Conservation (phyloP, 2,888 invertebrate species). For the Invenusta paracnida region DNA sequence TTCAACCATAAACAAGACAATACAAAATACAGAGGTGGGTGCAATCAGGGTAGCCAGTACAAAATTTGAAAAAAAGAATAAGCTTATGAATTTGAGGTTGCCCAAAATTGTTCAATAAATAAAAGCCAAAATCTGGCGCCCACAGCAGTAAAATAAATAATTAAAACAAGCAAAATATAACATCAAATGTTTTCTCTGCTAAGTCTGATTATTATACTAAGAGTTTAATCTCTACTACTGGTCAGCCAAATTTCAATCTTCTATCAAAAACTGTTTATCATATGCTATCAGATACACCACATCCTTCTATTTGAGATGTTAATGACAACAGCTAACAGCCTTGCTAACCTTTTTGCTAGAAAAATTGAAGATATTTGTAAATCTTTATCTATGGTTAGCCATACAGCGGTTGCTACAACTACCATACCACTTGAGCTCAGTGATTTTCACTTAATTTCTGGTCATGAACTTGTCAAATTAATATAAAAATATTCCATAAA, state of each 20-base stretch:
- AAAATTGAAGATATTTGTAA: neutral
- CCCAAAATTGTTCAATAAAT: too few relatives aligned
- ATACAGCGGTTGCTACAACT: neutral
- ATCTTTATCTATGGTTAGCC: slow-evolving; percentile 8
- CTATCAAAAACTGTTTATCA: slow-evolving; percentile 11
- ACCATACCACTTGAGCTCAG: neutral
- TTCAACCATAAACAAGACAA: too few relatives aligned
- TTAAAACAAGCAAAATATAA: too few relatives aligned
- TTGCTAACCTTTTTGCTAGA: neutral
- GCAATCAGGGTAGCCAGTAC: too few relatives aligned
- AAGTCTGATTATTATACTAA: slow-evolving; percentile 20
- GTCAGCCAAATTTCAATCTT: neutral
- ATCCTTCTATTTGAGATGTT: slow-evolving; percentile 1
- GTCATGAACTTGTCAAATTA: neutral
- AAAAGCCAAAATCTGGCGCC: too few relatives aligned
- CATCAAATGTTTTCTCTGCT: neutral
- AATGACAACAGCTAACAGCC: neutral
- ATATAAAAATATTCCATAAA: slow-evolving; percentile 8
- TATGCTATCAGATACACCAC: neutral
- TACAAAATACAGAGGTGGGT: too few relatives aligned
- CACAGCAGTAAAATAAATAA: too few relatives aligned
- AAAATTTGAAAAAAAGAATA: too few relatives aligned
- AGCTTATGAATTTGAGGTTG: too few relatives aligned
- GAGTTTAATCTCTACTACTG: slow-evolving; percentile 10
- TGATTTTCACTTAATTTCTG: slow-evolving; percentile 9